phyloP scores from a whole-genome alignment of 2,888 invertebrate species.

The Lithodes maja region DNA sequence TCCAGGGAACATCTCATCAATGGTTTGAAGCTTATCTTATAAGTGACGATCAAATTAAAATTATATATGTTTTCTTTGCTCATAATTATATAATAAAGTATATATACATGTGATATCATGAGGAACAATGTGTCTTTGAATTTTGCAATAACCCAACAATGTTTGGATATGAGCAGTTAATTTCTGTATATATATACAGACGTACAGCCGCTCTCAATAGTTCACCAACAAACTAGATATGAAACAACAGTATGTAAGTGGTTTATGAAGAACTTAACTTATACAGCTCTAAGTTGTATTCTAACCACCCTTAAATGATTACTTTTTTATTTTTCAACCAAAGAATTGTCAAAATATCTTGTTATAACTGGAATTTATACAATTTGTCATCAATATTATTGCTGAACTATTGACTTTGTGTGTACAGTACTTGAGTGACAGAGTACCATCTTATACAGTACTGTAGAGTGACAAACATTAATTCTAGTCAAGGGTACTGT shows the following conservation, averaged over 20 bases:
- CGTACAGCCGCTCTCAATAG: no score
- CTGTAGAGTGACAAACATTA: background rate
- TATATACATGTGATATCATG: slow-evolving; percentile 20
- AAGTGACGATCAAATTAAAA: background rate
- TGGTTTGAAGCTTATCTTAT: no score
- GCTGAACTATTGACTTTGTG: background rate
- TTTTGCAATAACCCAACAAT: slow-evolving; percentile 6
- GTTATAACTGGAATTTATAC: no score
- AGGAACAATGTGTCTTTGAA: slow-evolving; percentile 17
- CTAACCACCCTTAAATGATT: no score
- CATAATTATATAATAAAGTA: background rate
- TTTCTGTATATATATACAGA: background rate
- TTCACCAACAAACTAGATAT: no score
- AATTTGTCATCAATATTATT: no score
- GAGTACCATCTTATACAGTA: background rate
- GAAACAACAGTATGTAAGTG: no score
- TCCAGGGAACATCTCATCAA: no score
- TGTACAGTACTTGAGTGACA: background rate
- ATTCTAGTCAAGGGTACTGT: background rate
- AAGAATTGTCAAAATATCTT: no score
- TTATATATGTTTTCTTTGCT: background rate
- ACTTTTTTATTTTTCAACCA: no score
- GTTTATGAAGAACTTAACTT: no score
- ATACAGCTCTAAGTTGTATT: no score
- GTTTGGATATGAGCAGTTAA: background rate